phyloP scores from a whole-genome alignment of 2,797 vertebrate genomes.

The Erithacus rubecula region DNA sequence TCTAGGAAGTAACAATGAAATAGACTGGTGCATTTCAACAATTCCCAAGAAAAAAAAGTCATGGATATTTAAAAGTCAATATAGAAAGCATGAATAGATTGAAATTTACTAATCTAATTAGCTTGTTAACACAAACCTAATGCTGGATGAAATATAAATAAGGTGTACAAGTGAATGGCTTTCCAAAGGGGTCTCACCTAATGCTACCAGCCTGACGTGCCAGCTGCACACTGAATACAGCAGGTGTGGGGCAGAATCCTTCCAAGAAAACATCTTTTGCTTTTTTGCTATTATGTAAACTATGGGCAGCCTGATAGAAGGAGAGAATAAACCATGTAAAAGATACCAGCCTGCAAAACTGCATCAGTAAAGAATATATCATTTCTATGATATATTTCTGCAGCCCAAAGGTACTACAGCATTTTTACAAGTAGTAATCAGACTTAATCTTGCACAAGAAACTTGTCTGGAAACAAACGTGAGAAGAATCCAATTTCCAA shows the following conservation, averaged over 20 bases:
- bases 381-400: background rate
- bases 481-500: background rate
- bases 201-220: background rate
- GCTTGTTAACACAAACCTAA: background rate
- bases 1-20: background rate
- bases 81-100: background rate
- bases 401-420: background rate
- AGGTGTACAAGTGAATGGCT: background rate
- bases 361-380: background rate
- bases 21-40: background rate
- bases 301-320: background rate
- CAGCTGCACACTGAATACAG: background rate
- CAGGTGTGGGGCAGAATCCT: background rate
- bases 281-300: background rate
- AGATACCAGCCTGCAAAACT: background rate
- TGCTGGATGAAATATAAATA: background rate
- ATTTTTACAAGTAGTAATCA: background rate
- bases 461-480: background rate
- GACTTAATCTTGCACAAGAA: background rate
- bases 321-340: background rate
- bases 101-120: background rate
- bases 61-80: background rate
- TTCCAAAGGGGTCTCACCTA: background rate
- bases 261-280: background rate
- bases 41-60: background rate